phyloP scores from a whole-genome alignment of 37 sponge, comb jelly and placozoan species.

The Mnemiopsis leidyi region DNA sequence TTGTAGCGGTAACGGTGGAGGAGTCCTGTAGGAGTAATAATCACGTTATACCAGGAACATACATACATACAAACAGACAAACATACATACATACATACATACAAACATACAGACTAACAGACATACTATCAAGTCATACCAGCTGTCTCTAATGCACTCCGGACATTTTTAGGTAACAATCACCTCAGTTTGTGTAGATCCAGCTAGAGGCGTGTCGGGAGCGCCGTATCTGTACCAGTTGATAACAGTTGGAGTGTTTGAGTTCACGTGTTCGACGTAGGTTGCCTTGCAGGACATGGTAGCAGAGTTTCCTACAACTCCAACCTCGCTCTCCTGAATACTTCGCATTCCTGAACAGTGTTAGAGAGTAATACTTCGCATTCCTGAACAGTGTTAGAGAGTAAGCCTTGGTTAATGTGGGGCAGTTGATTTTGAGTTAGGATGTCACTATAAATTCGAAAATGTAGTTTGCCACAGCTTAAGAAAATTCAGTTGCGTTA shows the following conservation, averaged over 20 bases:
- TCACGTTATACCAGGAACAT: too few species aligned
- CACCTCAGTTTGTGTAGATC: neutral
- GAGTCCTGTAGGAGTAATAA: neutral
- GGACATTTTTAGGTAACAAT: too few species aligned
- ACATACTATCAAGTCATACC: too few species aligned
- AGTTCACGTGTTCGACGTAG: neutral
- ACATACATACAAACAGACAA: too few species aligned
- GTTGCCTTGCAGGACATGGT: constrained; percentile 35
- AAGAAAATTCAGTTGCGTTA: too few species aligned
- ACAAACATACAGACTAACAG: too few species aligned
- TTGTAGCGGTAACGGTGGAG: neutral
- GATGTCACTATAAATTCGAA: too few species aligned
- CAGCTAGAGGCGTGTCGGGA: constrained; percentile 8
- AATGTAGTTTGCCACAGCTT: too few species aligned
- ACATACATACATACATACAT: too few species aligned
- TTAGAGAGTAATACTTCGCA: neutral
- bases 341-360: constrained; percentile 25
- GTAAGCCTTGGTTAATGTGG: neutral
- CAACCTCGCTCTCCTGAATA: constrained; percentile 35
- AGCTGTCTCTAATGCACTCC: too few species aligned
- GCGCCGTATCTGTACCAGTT: constrained; percentile 8
- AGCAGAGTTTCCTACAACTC: constrained; percentile 31
- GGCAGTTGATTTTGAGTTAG: too few species aligned
- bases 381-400: neutral
- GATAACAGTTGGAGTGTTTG: neutral